Base-by-base conservation (phyloP, 2,888 invertebrate species). In the Macropis europaea region DNA sequence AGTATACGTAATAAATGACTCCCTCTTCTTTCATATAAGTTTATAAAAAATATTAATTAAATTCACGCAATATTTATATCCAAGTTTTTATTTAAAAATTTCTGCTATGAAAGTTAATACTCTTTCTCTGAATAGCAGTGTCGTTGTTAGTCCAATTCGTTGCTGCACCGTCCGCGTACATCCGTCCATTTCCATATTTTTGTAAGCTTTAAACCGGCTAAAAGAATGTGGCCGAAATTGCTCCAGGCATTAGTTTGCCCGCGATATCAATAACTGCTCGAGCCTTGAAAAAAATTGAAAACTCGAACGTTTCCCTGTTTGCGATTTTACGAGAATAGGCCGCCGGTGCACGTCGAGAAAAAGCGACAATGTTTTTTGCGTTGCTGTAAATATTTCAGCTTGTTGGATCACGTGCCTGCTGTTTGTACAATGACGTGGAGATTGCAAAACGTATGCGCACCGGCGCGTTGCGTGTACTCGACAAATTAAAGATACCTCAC, bases 401-500 rank as follows among this genome's bases (percentile, higher is more conserved):
- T 61, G 59, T 64, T 59, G 69, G 50, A 66, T 72, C 53, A 45
- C 52, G 42, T 54, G 28, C 24, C 59, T 56, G 48, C 54, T n/a
- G 53, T 74, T 74, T 68, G 60, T 54, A 71, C 38, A 60, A 54
- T 40, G 42, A 54, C 45, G 43, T 22, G 38, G 64, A 47, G 73
- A 63, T 66, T 62, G 62, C 53, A 59, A 63, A 59, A 63, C 56
- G 26, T 60, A 50, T 67, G 57, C 43, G 28, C 50, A 40, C 32
- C 22, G 32, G 24, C 22, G 36, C 57, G 32, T 36, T 17, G 40
- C 38, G 50, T 47, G 57, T 34, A 53, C 43, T 47, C 66, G 52
- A 53, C 75, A 70, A 76, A 79, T 79, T 79, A 79, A 73, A 69
- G 69, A 73, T 72, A 67, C 53, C 61, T 45, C 36, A 60, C 63